A percentile compares a stretch with the other conserved stretches of the same genome.
Evolutionary conservation across 2,888 invertebrate genomes (phyloP).

Genomic region (Ectemnius cavifrons): DNA sequence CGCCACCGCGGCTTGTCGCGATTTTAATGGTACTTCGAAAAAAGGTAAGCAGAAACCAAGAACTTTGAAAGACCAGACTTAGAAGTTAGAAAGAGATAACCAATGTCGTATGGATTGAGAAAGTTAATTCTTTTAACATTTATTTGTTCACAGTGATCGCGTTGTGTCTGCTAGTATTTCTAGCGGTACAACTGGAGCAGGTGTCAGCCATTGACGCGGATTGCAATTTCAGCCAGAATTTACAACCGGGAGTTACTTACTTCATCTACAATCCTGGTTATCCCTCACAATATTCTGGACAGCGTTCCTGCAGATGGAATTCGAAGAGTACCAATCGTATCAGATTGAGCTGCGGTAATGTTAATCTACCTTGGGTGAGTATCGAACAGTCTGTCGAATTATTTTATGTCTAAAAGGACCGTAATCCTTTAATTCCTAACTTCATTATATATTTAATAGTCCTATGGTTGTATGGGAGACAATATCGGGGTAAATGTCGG

Average conservation of each 20-base stretch:
- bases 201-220: constrained; percentile 68
- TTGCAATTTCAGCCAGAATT: constrained; percentile 78
- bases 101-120: no score
- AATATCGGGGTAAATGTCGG: constrained; percentile 73
- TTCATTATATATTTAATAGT: no score
- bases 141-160: background rate
- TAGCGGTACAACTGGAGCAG: background rate
- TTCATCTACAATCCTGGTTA: constrained; percentile 79
- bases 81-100: no score
- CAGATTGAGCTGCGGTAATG: constrained; percentile 77
- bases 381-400: constrained; percentile 1
- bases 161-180: background rate
- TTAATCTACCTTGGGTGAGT: constrained; percentile 79
- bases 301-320: constrained; percentile 80
- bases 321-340: constrained; percentile 75
- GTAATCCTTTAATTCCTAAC: no score
- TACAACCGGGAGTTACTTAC: constrained; percentile 74
- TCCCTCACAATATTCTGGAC: constrained; percentile 76
- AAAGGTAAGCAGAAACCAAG: no score
- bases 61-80: no score
- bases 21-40: no score
- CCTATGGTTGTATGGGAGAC: no score
- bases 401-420: no score
- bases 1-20: no score
- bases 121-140: background rate